Percentiles rank a stretch among this genome's conserved stretches.
These are phyloP conservation scores for Limnephilus lunatus DNA, from an alignment of 2,888 invertebrate species.

Conservation along the genomic window DNA sequence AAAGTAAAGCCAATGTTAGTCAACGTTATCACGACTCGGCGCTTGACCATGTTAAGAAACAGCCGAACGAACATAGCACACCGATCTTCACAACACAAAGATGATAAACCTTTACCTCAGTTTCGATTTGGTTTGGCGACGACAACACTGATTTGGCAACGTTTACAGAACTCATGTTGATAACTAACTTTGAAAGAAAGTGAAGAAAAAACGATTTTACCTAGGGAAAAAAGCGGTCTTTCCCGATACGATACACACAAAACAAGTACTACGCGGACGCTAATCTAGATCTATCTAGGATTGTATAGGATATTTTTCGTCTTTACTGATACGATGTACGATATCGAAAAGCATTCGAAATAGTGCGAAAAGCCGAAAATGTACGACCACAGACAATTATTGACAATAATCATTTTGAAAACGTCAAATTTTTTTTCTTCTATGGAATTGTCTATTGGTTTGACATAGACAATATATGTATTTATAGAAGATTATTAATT, in stretches of 20 bases:
- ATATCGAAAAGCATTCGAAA: no score
- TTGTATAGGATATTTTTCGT: no score
- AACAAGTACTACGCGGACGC: not conserved
- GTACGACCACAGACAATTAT: not conserved
- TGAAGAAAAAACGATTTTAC: not conserved
- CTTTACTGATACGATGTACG: no score
- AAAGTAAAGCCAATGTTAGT: not conserved
- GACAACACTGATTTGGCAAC: constrained; percentile 57
- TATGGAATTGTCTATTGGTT: not conserved
- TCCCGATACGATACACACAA: not conserved
- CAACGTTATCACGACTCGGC: not conserved
- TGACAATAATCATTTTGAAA: not conserved
- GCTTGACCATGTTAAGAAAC: not conserved
- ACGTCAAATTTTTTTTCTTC: not conserved
- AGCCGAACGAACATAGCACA: not conserved
- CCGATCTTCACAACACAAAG: not conserved
- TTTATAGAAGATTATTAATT: no score
- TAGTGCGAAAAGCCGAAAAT: no score
- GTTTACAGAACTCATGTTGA: constrained; percentile 55
- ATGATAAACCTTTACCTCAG: constrained; percentile 50
- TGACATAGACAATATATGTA: no score
- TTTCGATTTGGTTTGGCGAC: constrained; percentile 56
- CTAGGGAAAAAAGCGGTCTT: not conserved
- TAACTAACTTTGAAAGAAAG: not conserved
- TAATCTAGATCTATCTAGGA: no score